Percentiles rank a stretch among this genome's conserved stretches.
Conservation (phyloP, 2,113 vertebrate genomes). For the Regulus satrapa region DNA sequence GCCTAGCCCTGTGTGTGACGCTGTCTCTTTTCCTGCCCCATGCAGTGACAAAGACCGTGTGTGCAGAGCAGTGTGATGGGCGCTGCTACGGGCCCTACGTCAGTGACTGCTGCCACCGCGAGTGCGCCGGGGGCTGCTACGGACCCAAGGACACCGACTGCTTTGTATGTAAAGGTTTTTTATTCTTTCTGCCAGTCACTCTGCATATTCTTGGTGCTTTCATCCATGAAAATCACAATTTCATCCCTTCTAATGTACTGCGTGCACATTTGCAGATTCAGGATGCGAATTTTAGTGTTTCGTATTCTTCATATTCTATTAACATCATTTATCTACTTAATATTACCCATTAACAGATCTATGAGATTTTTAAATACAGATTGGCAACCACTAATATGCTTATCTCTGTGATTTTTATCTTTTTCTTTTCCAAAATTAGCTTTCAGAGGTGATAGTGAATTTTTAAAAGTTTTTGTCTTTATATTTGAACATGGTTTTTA, state of each 20-base stretch:
- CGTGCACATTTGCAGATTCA: neutral
- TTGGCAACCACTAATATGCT: slow-evolving; percentile 41
- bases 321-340: slow-evolving; percentile 30
- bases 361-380: slow-evolving; percentile 49
- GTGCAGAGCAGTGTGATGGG: slow-evolving; percentile 94
- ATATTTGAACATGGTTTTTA: neutral
- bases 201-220: neutral
- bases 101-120: slow-evolving; percentile 95
- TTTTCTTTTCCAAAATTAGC: slow-evolving; percentile 50
- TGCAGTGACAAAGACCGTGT: slow-evolving; percentile 93
- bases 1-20: neutral
- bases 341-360: slow-evolving; percentile 37
- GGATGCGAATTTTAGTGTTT: neutral
- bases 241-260: neutral
- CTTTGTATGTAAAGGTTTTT: slow-evolving; percentile 80
- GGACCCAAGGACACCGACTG: slow-evolving; percentile 97
- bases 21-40: neutral
- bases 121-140: slow-evolving; percentile 92
- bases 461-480: slow-evolving; percentile 1
- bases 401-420: slow-evolving; percentile 56
- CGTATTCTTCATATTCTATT: slow-evolving; percentile 16
- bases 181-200: neutral
- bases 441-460: neutral
- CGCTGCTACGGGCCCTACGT: slow-evolving; percentile 94
- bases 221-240: neutral